phyloP scores from a whole-genome alignment of 2,888 invertebrate species.

The Apotomis turbidana region DNA sequence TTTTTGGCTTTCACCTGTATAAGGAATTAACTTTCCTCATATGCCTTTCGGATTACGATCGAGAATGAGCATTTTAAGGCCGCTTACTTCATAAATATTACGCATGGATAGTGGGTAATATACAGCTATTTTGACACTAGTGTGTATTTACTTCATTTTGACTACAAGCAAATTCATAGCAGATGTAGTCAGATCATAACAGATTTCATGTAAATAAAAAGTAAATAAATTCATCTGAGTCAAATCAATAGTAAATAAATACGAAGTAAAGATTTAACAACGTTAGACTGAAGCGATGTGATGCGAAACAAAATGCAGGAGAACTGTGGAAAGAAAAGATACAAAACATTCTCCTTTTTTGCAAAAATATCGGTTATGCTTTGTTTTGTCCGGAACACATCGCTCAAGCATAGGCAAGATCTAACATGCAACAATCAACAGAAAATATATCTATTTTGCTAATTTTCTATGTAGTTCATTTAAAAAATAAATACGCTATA shows the following conservation, averaged over 20 bases:
- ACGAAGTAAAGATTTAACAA: slow-evolving; percentile 42
- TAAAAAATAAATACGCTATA: slow-evolving; percentile 42
- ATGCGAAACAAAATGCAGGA: background rate
- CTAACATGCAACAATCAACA: slow-evolving; percentile 41
- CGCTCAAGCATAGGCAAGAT: slow-evolving; percentile 29
- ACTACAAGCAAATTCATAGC: slow-evolving; percentile 61
- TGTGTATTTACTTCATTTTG: slow-evolving; percentile 8
- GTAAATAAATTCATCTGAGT: slow-evolving; percentile 70
- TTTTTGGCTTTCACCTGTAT: too few species aligned
- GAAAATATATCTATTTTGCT: slow-evolving; percentile 39
- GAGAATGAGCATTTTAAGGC: background rate
- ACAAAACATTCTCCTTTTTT: too few species aligned
- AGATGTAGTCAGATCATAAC: slow-evolving; percentile 52
- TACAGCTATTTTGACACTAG: slow-evolving; percentile 5
- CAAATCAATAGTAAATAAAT: slow-evolving; percentile 64
- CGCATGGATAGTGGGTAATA: slow-evolving; percentile 3
- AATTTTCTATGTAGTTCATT: slow-evolving; percentile 41
- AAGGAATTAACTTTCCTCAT: too few species aligned
- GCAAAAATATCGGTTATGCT: background rate
- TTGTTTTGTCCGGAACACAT: slow-evolving; percentile 13
- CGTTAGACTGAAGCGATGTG: slow-evolving; percentile 30
- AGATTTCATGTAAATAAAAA: slow-evolving; percentile 51
- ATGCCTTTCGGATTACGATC: background rate
- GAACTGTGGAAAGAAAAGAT: background rate
- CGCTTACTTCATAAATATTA: background rate